Evolutionary conservation across 2,113 vertebrate genomes (phyloP).

Genomic region (Hucho hucho): DNA sequence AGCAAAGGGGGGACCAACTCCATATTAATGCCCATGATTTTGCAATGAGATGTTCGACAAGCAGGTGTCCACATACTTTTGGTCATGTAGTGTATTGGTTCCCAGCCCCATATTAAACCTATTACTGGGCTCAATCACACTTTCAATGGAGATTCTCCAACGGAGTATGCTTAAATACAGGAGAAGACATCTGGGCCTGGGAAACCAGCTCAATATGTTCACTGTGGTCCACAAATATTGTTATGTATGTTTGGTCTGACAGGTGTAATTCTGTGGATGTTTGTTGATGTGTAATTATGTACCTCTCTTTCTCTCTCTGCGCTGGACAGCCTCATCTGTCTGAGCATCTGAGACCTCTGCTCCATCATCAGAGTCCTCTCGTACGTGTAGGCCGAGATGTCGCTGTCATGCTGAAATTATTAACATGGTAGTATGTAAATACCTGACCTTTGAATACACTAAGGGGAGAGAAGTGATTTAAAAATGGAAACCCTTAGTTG

Average conservation of each 20-base stretch:
- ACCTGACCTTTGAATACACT: not conserved
- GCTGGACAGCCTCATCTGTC: constrained; percentile 94
- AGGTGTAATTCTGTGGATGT: not conserved
- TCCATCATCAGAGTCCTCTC: constrained; percentile 99
- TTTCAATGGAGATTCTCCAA: too few species aligned
- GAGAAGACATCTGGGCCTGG: too few species aligned
- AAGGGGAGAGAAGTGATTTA: not conserved
- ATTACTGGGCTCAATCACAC: too few species aligned
- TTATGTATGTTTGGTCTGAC: not conserved
- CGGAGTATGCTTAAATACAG: too few species aligned
- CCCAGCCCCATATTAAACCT: too few species aligned
- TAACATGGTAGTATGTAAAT: not conserved
- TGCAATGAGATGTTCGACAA: too few species aligned
- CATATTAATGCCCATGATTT: too few species aligned
- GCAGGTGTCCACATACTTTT: too few species aligned
- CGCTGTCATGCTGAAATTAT: constrained; percentile 85
- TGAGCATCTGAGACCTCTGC: constrained; percentile 96
- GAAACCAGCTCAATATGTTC: too few species aligned
- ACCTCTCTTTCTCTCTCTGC: constrained; percentile 93
- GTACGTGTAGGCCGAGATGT: constrained; percentile 97
- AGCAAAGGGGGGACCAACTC: too few species aligned
- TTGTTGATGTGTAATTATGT: not conserved
- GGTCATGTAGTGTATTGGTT: too few species aligned
- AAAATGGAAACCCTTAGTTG: not conserved
- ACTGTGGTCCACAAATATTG: not conserved